A percentile compares a stretch with the other conserved stretches of the same genome.
These are phyloP conservation scores for Lasius platythorax DNA, from an alignment of 2,888 invertebrate genomes.

Conservation along the genomic window DNA sequence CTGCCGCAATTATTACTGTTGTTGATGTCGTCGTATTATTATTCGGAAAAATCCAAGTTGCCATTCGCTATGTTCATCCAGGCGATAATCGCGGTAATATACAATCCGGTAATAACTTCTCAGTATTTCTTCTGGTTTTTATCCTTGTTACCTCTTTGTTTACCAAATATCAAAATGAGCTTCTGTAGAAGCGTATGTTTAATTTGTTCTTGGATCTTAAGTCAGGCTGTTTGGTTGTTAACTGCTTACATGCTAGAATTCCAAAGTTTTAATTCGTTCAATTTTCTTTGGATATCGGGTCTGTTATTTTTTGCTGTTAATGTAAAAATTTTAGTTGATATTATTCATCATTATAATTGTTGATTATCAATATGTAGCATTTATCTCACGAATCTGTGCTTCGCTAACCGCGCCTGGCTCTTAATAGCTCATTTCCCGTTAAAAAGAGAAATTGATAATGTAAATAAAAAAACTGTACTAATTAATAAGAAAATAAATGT, in stretches of 20 bases:
- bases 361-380: slow-evolving; percentile 1
- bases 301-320: slow-evolving; percentile 94
- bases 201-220: slow-evolving; percentile 88
- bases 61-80: slow-evolving; percentile 94
- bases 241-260: slow-evolving; percentile 98
- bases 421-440: too few species aligned
- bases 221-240: slow-evolving; percentile 95
- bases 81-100: slow-evolving; percentile 95
- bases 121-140: slow-evolving; percentile 99
- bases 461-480: too few species aligned
- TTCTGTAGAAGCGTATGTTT: slow-evolving; percentile 87
- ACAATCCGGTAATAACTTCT: slow-evolving; percentile 98
- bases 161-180: slow-evolving; percentile 90
- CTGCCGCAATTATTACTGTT: slow-evolving; percentile 91
- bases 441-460: too few species aligned
- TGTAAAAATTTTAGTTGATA: slow-evolving; percentile 89
- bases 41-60: slow-evolving; percentile 89
- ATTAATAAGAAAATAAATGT: too few species aligned
- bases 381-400: neutral
- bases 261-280: slow-evolving; percentile 92
- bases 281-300: slow-evolving; percentile 94
- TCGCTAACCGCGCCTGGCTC: too few species aligned
- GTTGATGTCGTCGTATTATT: slow-evolving; percentile 89
- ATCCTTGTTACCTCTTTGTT: slow-evolving; percentile 93
- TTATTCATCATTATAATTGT: slow-evolving; percentile 84